Base-by-base conservation (phyloP, 2,888 invertebrate genomes). In the Carabus problematicus region DNA sequence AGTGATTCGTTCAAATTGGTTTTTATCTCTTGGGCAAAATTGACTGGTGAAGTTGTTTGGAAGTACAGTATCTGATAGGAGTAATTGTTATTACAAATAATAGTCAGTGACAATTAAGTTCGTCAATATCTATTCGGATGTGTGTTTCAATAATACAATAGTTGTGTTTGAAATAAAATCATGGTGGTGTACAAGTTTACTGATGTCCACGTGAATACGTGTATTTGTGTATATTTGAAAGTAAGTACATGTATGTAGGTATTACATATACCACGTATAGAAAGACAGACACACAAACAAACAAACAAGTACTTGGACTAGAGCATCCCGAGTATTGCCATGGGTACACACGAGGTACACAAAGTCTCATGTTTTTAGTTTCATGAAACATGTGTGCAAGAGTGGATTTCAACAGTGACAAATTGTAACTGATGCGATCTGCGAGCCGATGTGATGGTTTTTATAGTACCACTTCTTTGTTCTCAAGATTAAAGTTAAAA, bases 381-480 rank as follows among this genome's bases (percentile, higher is more conserved):
- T 29, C 29, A 29, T 29, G 29, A 29, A 29, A 29, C 29, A 29
- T 52, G 12, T 19, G 19, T 12, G 19, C 19, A 18, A 6, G 16
- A 47, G 11, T 47, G 47, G 47, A 14, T 47, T 47, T 47, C 9
- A 12, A 12, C n/a, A 52, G 14, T 12, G 14, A 52, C n/a, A 52
- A 52, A 52, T 52, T 52, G 52, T 19, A n/a, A 49, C 52, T 52
- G 12, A 52, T 52, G 12, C 52, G 14, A 52, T 52, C 12, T 52
- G 14, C 52, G 14, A 9, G 18, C 19, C 18, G 3, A 3, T 18
- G 19, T 14, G 52, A 52, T 14, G 19, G 52, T 12, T 52, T 52
- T 52, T 18, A 52, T n/a, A 14, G 14, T 6, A 29, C 6, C 29
- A 6, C 29, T 29, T 29, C 29, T 29, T 29, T 29, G 29, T 29